phyloP scores from a whole-genome alignment of 2,888 invertebrate species.

The Apodemia hepburni region DNA sequence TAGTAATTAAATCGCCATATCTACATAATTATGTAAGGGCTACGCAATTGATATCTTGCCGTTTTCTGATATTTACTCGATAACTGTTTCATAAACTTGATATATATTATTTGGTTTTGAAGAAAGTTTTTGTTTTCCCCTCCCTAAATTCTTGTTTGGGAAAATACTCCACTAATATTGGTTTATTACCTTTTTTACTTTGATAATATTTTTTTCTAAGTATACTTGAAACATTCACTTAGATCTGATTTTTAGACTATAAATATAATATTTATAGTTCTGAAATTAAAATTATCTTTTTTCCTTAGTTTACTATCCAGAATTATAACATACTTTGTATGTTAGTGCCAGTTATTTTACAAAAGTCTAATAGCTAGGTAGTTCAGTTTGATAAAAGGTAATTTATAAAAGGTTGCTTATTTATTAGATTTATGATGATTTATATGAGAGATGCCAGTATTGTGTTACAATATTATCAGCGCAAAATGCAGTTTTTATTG shows the following conservation, averaged over 20 bases:
- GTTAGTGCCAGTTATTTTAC: not conserved
- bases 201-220: not conserved
- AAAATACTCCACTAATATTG: no score
- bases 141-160: no score
- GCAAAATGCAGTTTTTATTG: not conserved
- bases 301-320: not conserved
- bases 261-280: not conserved
- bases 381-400: not conserved
- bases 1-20: conserved; percentile 8
- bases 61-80: not conserved
- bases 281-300: not conserved
- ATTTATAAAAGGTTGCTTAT: not conserved
- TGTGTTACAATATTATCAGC: not conserved
- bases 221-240: not conserved
- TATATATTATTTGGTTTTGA: not conserved
- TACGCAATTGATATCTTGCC: not conserved
- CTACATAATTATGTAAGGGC: conserved; percentile 2
- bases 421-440: not conserved
- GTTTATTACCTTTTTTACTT: not conserved
- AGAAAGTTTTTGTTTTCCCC: no score
- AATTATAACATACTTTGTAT: not conserved
- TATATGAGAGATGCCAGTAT: not conserved
- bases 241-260: not conserved
- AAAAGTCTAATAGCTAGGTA: not conserved
- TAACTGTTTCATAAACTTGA: not conserved